Evolutionary conservation across 1,140 invertebrate species (phyloP).

Genomic region (Carposina sasakii): DNA sequence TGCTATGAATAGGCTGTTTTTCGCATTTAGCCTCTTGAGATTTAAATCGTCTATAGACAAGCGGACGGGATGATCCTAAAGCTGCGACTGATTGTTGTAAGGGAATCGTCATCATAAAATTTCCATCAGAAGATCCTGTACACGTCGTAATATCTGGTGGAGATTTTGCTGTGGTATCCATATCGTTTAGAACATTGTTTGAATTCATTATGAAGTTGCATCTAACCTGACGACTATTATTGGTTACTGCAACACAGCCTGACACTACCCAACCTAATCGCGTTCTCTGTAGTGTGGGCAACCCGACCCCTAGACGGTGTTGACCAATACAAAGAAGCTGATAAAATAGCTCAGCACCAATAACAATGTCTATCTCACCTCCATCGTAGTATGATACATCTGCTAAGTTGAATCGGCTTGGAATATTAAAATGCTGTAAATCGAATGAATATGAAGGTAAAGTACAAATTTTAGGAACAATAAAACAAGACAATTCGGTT

Average conservation of each 20-base stretch:
- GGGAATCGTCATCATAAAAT: background rate
- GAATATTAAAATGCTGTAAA: background rate
- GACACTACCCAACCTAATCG: background rate
- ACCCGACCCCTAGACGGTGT: background rate
- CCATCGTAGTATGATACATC: background rate
- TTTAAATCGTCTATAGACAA: background rate
- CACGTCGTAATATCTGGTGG: background rate
- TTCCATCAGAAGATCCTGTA: background rate
- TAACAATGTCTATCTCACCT: slow-evolving; percentile 5
- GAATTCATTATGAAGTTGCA: background rate
- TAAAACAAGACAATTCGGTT: background rate
- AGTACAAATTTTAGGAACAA: slow-evolving; percentile 6
- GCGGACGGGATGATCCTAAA: background rate
- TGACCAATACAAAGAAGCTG: slow-evolving; percentile 3
- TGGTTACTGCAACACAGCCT: background rate
- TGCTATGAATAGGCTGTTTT: slow-evolving; percentile 5
- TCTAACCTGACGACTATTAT: background rate
- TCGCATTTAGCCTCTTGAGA: slow-evolving; percentile 3
- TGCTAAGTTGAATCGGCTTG: slow-evolving; percentile 1
- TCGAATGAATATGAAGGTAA: background rate
- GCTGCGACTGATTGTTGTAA: background rate
- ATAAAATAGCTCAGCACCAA: background rate
- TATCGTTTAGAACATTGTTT: background rate
- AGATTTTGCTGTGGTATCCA: no score
- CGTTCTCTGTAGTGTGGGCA: background rate